phyloP scores from a whole-genome alignment of 2,888 invertebrate genomes.

The Philopedon plagiatum region DNA sequence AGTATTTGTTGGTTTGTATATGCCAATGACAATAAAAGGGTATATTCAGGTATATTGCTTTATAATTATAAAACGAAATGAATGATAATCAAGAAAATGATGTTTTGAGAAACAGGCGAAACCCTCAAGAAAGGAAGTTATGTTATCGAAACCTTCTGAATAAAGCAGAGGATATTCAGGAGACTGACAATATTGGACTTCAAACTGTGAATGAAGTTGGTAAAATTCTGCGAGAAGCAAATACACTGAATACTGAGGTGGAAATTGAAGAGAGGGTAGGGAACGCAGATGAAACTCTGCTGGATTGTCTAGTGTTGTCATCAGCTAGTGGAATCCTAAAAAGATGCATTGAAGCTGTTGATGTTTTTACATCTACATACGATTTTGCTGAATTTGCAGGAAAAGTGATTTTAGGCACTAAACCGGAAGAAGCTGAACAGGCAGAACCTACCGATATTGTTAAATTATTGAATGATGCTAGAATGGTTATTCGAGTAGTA shows the following conservation, averaged over 20 bases:
- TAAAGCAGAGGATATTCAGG: slow-evolving; percentile 58
- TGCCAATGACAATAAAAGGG: too few species aligned
- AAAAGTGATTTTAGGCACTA: slow-evolving; percentile 67
- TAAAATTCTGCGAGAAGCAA: slow-evolving; percentile 59
- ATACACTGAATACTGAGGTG: slow-evolving; percentile 59
- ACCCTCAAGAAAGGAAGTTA: slow-evolving; percentile 27
- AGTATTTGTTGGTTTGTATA: too few species aligned
- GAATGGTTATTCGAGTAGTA: slow-evolving; percentile 59
- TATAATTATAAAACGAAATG: too few species aligned
- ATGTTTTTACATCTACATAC: slow-evolving; percentile 69
- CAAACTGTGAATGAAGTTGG: slow-evolving; percentile 59
- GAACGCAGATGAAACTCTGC: slow-evolving; percentile 64
- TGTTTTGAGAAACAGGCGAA: neutral
- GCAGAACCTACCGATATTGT: slow-evolving; percentile 65
- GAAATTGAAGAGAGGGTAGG: slow-evolving; percentile 60
- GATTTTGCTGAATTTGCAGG: slow-evolving; percentile 70
- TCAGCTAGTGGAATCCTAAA: slow-evolving; percentile 62
- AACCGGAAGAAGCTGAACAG: slow-evolving; percentile 61
- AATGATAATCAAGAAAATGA: slow-evolving; percentile 37
- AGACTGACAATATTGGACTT: slow-evolving; percentile 53
- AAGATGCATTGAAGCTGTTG: slow-evolving; percentile 63
- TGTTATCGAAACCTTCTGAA: slow-evolving; percentile 57
- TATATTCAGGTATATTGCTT: too few species aligned
- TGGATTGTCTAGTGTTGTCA: slow-evolving; percentile 63
- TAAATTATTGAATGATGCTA: slow-evolving; percentile 60